Conservation (phyloP, 1,140 invertebrate genomes). For the Euura lappo region DNA sequence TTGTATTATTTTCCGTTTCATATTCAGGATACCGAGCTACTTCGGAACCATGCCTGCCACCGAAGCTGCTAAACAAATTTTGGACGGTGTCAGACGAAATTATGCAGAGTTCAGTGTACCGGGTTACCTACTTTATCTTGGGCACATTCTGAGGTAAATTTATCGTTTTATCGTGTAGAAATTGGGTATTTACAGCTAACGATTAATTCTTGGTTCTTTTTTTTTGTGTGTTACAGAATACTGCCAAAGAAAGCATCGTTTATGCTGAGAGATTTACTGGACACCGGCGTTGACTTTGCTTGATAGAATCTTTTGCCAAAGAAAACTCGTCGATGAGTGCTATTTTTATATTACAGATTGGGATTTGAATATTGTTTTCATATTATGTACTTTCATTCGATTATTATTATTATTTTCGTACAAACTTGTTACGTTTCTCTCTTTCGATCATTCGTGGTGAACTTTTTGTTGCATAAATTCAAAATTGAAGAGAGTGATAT, state of each 20-base stretch:
- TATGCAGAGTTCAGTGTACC: slow-evolving; percentile 69
- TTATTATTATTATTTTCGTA: too few species aligned
- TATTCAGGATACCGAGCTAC: slow-evolving; percentile 67
- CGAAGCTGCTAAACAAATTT: slow-evolving; percentile 63
- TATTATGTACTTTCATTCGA: too few species aligned
- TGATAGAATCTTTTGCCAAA: slow-evolving; percentile 37
- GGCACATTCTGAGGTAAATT: slow-evolving; percentile 62
- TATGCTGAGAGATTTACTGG: slow-evolving; percentile 66
- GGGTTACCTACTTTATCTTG: slow-evolving; percentile 65
- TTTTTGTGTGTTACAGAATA: slow-evolving; percentile 54
- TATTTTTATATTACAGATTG: not conserved
- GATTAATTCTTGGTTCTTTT: slow-evolving; percentile 17
- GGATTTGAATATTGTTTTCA: not conserved
- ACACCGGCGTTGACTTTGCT: slow-evolving; percentile 72
- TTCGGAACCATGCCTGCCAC: slow-evolving; percentile 68
- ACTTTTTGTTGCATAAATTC: too few species aligned
- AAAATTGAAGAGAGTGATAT: too few species aligned
- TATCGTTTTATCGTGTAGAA: slow-evolving; percentile 10
- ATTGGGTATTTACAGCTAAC: slow-evolving; percentile 11
- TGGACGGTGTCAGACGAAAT: slow-evolving; percentile 67
- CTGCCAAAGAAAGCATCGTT: slow-evolving; percentile 67
- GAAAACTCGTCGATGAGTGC: not conserved
- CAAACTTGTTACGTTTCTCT: too few species aligned
- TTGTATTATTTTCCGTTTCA: not conserved
- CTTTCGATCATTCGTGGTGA: too few species aligned